Evolutionary conservation across 2,797 vertebrate genomes (phyloP).

Genomic region (Hippopotamyrus pictus): DNA sequence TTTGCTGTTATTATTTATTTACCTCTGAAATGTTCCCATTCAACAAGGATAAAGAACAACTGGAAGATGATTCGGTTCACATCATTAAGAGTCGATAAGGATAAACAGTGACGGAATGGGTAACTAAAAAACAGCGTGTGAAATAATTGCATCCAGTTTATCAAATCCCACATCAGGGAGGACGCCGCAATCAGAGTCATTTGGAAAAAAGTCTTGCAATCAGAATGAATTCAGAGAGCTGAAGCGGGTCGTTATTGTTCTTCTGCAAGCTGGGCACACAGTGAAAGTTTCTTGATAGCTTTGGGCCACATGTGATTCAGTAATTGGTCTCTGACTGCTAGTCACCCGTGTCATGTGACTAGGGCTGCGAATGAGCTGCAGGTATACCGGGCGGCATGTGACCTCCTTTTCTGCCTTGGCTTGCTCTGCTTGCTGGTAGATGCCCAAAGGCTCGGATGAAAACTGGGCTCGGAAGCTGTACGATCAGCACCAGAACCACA

Average conservation of each 20-base stretch:
- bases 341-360: background rate
- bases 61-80: background rate
- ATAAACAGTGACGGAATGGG: background rate
- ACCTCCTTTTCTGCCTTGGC: background rate
- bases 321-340: background rate
- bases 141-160: background rate
- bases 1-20: background rate
- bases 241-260: background rate
- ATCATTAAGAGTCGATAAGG: background rate
- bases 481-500: conserved; percentile 57
- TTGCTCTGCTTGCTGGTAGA: conserved; percentile 45
- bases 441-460: conserved; percentile 69
- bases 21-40: background rate
- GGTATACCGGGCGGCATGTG: background rate
- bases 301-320: background rate
- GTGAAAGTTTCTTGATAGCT: background rate
- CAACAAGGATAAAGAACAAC: background rate
- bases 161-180: background rate
- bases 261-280: background rate
- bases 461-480: conserved; percentile 72
- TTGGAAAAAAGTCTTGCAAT: background rate
- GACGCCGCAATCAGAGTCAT: background rate
- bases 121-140: background rate
- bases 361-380: background rate
- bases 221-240: background rate